phyloP scores from a whole-genome alignment of 1,140 invertebrate genomes.

The Tribolium madens region DNA sequence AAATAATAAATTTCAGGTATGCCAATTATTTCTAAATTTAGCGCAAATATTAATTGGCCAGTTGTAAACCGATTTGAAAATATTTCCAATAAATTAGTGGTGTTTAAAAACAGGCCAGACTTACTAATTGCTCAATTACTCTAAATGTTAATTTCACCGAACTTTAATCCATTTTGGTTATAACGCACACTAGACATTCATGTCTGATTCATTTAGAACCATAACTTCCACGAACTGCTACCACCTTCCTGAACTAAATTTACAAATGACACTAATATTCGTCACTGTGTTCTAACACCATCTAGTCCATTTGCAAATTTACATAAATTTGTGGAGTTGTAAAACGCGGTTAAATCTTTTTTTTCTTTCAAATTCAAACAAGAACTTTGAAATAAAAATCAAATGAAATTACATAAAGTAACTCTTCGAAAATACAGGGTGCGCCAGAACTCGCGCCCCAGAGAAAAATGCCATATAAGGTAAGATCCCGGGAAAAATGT shows the following conservation, averaged over 20 bases:
- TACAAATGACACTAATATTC: not conserved
- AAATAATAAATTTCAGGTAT: too few relatives aligned
- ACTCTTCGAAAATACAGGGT: too few relatives aligned
- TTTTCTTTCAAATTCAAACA: too few relatives aligned
- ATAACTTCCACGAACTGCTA: not conserved
- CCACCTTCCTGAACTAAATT: not conserved
- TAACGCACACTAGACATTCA: not conserved
- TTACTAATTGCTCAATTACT: not conserved
- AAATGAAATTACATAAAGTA: too few relatives aligned
- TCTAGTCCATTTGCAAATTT: not conserved
- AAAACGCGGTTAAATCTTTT: too few relatives aligned
- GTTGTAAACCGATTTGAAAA: not conserved
- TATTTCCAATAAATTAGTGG: not conserved
- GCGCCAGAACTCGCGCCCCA: too few relatives aligned
- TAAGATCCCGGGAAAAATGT: too few relatives aligned
- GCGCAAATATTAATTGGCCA: not conserved
- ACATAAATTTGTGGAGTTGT: not conserved
- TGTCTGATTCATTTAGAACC: not conserved
- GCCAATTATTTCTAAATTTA: too few relatives aligned
- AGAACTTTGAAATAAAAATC: too few relatives aligned
- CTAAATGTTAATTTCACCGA: not conserved
- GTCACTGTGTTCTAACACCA: not conserved
- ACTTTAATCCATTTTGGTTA: not conserved
- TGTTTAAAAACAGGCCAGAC: not conserved
- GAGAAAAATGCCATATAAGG: too few relatives aligned